Percentiles rank a stretch among this genome's conserved stretches.
These are phyloP conservation scores for Vireo griseus DNA, from an alignment of 2,797 vertebrate genomes.

Conservation along the genomic window DNA sequence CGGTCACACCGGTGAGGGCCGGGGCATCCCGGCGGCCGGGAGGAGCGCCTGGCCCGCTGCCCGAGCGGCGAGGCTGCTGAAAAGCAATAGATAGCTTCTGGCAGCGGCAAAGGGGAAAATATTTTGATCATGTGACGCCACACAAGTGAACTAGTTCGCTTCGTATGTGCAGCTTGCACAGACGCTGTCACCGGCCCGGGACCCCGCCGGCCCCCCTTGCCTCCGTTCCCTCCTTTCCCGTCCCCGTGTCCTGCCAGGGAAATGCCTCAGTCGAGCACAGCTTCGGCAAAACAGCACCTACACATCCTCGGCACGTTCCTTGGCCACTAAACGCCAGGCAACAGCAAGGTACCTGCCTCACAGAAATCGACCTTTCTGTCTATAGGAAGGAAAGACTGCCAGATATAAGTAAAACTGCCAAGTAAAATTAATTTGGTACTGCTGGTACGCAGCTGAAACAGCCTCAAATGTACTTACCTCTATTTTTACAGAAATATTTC, in stretches of 20 bases:
- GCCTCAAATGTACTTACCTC: not conserved
- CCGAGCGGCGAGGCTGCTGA: slow-evolving; percentile 73
- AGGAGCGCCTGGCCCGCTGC: slow-evolving; percentile 73
- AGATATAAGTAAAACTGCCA: not conserved
- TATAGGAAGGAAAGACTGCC: not conserved
- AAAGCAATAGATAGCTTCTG: slow-evolving; percentile 79
- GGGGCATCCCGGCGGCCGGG: not conserved
- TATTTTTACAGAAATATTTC: not conserved
- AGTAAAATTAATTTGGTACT: not conserved
- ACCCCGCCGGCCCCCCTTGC: not conserved
- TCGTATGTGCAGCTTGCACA: slow-evolving; percentile 41
- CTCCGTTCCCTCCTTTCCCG: not conserved
- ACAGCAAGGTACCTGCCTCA: not conserved
- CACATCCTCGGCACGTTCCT: not conserved
- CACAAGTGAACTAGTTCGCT: slow-evolving; percentile 51
- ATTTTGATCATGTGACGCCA: slow-evolving; percentile 76
- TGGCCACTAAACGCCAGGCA: not conserved
- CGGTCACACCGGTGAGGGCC: not conserved
- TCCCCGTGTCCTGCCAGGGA: not conserved
- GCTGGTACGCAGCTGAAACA: not conserved
- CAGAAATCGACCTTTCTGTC: not conserved
- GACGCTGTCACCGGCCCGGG: not conserved
- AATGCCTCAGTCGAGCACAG: not conserved
- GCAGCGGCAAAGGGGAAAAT: slow-evolving; percentile 74
- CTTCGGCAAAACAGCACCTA: not conserved